Conservation (phyloP, 1,140 invertebrate genomes). For the Solen grandis region DNA sequence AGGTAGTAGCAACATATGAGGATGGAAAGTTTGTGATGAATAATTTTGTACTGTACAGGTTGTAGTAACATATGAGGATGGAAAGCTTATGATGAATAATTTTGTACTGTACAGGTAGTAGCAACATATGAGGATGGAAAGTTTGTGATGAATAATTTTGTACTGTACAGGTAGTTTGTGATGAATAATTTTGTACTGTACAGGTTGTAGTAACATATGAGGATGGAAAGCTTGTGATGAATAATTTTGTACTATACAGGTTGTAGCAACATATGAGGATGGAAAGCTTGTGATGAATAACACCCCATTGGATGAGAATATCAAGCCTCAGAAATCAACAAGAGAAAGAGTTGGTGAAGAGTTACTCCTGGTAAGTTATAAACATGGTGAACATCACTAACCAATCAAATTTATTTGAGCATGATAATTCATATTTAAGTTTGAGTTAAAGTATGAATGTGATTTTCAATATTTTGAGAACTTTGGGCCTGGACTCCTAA, state of each 20-base stretch:
- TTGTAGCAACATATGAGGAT: constrained; percentile 40
- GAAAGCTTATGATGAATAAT: too few relatives aligned
- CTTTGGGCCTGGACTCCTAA: neutral
- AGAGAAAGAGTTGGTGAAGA: constrained; percentile 36
- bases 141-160: too few relatives aligned
- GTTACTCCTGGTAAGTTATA: constrained; percentile 15
- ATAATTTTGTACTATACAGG: too few relatives aligned
- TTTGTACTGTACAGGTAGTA: too few relatives aligned
- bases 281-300: constrained; percentile 38
- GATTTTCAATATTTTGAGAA: neutral
- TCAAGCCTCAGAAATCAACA: constrained; percentile 31
- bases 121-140: too few relatives aligned
- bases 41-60: too few relatives aligned
- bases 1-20: constrained; percentile 41
- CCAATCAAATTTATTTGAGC: neutral
- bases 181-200: too few relatives aligned
- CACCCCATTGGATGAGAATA: constrained; percentile 7
- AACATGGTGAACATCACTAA: neutral
- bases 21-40: constrained; percentile 48
- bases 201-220: too few relatives aligned
- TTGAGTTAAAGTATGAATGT: neutral
- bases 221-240: too few relatives aligned
- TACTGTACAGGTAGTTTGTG: too few relatives aligned
- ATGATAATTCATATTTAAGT: neutral
- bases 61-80: too few relatives aligned